A percentile compares a stretch with the other conserved stretches of the same genome.
Conservation (phyloP, 92 coral and sea anemone genomes). For the Bergia sp. region DNA sequence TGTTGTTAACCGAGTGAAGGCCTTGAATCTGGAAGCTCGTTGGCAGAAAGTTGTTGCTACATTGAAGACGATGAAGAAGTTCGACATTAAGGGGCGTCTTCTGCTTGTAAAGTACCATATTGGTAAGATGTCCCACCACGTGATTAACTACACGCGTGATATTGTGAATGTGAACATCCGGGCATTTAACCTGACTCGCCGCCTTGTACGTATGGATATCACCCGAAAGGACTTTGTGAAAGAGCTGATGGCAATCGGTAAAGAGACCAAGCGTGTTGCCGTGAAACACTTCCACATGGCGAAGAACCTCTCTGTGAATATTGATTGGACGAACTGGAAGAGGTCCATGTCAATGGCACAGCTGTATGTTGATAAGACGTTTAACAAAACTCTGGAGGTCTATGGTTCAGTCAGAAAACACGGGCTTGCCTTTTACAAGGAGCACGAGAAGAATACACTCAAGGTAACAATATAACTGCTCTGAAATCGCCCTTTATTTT, state of each 20-base stretch:
- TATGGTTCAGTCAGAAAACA: constrained; percentile 55
- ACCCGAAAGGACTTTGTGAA: constrained; percentile 67
- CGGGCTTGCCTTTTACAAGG: constrained; percentile 59
- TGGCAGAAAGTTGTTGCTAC: constrained; percentile 68
- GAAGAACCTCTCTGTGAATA: constrained; percentile 52
- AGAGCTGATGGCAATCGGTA: constrained; percentile 66
- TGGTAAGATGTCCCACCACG: constrained; percentile 41
- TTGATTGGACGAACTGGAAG: constrained; percentile 52
- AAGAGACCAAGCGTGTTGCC: constrained; percentile 58
- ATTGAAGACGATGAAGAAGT: constrained; percentile 45
- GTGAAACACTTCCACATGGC: constrained; percentile 65
- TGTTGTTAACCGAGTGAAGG: constrained; percentile 59
- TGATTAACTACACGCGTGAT: constrained; percentile 55
- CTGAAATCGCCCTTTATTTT: neutral
- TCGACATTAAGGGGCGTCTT: constrained; percentile 66
- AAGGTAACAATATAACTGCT: constrained; percentile 9
- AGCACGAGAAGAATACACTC: constrained; percentile 65
- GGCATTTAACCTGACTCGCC: constrained; percentile 61
- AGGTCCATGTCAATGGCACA: constrained; percentile 27
- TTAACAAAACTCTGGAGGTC: constrained; percentile 56
- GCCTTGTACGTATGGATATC: constrained; percentile 69
- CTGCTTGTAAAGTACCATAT: constrained; percentile 54
- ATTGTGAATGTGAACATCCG: constrained; percentile 57
- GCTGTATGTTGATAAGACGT: constrained; percentile 55
- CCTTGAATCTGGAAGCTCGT: constrained; percentile 61